Base-by-base conservation (phyloP, 2,888 invertebrate genomes). In the Globia sparganii region DNA sequence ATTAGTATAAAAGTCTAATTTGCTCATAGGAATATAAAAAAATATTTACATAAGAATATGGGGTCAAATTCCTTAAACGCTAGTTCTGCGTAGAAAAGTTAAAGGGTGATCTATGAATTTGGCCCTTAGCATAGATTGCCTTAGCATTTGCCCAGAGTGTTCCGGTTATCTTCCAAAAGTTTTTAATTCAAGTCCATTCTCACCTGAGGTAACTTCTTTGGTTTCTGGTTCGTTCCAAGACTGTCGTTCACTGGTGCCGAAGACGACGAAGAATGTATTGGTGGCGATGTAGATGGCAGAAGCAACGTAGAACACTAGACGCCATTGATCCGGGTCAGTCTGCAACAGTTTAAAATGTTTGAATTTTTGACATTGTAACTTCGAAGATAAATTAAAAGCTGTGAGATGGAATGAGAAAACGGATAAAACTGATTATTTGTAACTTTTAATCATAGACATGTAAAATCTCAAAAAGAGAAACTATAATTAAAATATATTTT, bases 281-380 rank as follows among this genome's bases (percentile, higher is more conserved):
- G 97, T 97, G 4, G 97, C 88, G 25, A 98, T 93, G 90, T 98
- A 98, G 75, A 98, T 93, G 0, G 94, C 97, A 0, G 98, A 97
- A 0, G 98, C 97, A 25, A 98, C 94, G 90, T 97, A 97, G 94
- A 98, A 98, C 8, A 98, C 97, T 59, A 97, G 96, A 59, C 97
- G 97, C 98, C 98, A 98, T 90, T 98, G 97, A 15, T 86, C 83
- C 9, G 97, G 95, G 89, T 97, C 95, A 64, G 95, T 95, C 98
- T 73, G 68, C 25, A 34, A 66, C 4, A 25, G 1, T 46, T 15
- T 25, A 25, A 31, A 6, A 21, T n/a, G 6, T 34, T 56, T 34
- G 0, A 49, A n/a, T n/a, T n/a, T n/a, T 6, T 18, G 3, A 34
- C 6, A 68, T 25, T 31, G 9, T 15, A 25, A 46, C 11, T 34